These are phyloP conservation scores for Drosophila nikananu DNA, from an alignment of 1,140 invertebrate species.

Conservation along the genomic window DNA sequence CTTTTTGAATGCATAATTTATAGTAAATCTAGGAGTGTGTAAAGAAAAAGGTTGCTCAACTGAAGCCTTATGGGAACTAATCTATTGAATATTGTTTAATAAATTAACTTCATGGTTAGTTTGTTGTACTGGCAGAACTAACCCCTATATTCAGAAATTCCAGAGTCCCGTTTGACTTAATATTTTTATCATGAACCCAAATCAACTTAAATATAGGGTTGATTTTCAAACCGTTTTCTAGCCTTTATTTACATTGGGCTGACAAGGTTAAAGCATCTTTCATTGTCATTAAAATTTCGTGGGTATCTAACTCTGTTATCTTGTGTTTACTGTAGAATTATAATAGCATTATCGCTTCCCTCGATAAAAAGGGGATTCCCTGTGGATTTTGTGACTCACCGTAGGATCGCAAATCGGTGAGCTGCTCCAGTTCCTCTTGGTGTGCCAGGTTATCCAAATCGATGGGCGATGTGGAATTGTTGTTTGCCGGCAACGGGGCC, in stretches of 20 bases:
- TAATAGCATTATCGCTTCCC: not conserved
- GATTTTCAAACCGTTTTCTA: not conserved
- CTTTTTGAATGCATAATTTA: not conserved
- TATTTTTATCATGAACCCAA: not conserved
- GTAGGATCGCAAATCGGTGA: conserved; percentile 72
- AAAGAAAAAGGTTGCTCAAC: not conserved
- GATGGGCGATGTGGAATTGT: conserved; percentile 58
- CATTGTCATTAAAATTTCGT: not conserved
- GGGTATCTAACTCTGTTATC: not conserved
- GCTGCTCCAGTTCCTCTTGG: conserved; percentile 63
- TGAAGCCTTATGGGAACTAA: not conserved
- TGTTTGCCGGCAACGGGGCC: conserved; percentile 24
- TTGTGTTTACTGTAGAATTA: not conserved
- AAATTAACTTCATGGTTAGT: not conserved
- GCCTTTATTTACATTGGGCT: too few relatives aligned
- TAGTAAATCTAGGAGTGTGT: not conserved
- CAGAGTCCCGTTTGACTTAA: not conserved
- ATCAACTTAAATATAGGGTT: not conserved
- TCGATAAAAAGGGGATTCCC: not conserved
- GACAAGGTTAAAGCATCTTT: not conserved
- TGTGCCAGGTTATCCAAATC: conserved; percentile 69
- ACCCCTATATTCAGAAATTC: too few relatives aligned
- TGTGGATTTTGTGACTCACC: conserved; percentile 53
- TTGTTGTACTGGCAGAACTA: not conserved
- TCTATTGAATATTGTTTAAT: not conserved